These are phyloP conservation scores for Bedellia somnulentella DNA, from an alignment of 2,888 invertebrate species.

Conservation along the genomic window DNA sequence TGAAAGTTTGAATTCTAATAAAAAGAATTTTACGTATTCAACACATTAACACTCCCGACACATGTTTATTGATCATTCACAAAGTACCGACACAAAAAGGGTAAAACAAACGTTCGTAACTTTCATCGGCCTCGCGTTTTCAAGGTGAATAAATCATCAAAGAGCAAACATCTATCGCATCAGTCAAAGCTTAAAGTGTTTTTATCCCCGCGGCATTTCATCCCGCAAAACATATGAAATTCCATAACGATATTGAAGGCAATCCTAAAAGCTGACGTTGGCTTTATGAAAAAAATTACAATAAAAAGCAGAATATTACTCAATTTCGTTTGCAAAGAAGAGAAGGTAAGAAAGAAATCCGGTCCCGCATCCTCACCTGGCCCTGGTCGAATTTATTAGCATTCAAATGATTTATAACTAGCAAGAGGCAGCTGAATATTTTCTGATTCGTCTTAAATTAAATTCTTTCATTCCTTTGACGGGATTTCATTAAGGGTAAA, in stretches of 20 bases:
- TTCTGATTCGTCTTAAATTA: slow-evolving; percentile 59
- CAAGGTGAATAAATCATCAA: too few relatives aligned
- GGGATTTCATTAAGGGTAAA: slow-evolving; percentile 56
- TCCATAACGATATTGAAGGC: slow-evolving; percentile 49
- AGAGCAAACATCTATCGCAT: too few relatives aligned
- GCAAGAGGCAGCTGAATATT: slow-evolving; percentile 56
- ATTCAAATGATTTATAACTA: slow-evolving; percentile 62
- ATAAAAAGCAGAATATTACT: slow-evolving; percentile 51
- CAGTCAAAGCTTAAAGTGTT: slow-evolving; percentile 2
- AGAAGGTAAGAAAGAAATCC: slow-evolving; percentile 46
- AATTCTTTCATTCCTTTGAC: slow-evolving; percentile 59
- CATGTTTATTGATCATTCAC: too few relatives aligned
- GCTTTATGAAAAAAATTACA: slow-evolving; percentile 53
- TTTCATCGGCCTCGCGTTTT: too few relatives aligned
- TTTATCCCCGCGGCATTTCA: slow-evolving; percentile 19
- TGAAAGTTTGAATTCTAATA: too few relatives aligned
- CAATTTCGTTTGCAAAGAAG: slow-evolving; percentile 46
- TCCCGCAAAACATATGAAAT: slow-evolving; percentile 41
- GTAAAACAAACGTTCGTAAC: too few relatives aligned
- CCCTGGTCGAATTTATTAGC: slow-evolving; percentile 59
- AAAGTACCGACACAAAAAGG: too few relatives aligned
- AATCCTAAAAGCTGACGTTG: slow-evolving; percentile 41
- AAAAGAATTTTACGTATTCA: too few relatives aligned
- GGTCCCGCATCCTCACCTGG: slow-evolving; percentile 46
- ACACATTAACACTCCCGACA: too few relatives aligned